Evolutionary conservation across 2,888 invertebrate species (phyloP).

Genomic region (Cheilosia vernalis): DNA sequence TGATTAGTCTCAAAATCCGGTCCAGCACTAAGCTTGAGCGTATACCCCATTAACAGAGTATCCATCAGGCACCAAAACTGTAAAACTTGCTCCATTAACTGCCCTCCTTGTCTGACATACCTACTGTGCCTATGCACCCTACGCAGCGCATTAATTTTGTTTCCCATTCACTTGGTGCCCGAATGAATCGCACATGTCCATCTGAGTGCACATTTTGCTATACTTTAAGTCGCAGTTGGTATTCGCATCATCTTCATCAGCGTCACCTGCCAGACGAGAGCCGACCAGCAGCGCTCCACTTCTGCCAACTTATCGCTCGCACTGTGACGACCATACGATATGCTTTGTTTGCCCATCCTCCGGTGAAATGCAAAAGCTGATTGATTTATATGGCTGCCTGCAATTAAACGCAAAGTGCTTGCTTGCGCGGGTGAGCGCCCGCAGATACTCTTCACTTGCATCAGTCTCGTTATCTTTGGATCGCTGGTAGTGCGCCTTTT

Average conservation of each 20-base stretch:
- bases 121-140: slow-evolving; percentile 8
- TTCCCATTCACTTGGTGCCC: slow-evolving; percentile 10
- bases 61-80: not conserved
- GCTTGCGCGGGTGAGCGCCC: slow-evolving; percentile 29
- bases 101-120: slow-evolving; percentile 18
- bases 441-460: slow-evolving; percentile 8
- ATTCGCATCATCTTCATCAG: slow-evolving; percentile 65
- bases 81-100: not conserved
- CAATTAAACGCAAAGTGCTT: slow-evolving; percentile 57
- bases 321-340: slow-evolving; percentile 17
- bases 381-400: slow-evolving; percentile 66
- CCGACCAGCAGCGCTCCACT: slow-evolving; percentile 11
- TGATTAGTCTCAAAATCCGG: no score
- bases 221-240: slow-evolving; percentile 57
- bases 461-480: slow-evolving; percentile 25
- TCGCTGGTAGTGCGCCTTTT: slow-evolving; percentile 65
- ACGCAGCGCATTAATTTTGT: not conserved
- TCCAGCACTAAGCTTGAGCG: no score
- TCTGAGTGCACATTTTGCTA: not conserved
- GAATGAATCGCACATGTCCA: slow-evolving; percentile 46
- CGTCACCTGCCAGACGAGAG: slow-evolving; percentile 39
- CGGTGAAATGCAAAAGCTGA: slow-evolving; percentile 50
- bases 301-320: slow-evolving; percentile 45
- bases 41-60: not conserved
- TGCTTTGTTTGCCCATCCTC: slow-evolving; percentile 27